Conservation (phyloP, 2,888 invertebrate genomes). For the Cataglyphis rosenhaueri region DNA sequence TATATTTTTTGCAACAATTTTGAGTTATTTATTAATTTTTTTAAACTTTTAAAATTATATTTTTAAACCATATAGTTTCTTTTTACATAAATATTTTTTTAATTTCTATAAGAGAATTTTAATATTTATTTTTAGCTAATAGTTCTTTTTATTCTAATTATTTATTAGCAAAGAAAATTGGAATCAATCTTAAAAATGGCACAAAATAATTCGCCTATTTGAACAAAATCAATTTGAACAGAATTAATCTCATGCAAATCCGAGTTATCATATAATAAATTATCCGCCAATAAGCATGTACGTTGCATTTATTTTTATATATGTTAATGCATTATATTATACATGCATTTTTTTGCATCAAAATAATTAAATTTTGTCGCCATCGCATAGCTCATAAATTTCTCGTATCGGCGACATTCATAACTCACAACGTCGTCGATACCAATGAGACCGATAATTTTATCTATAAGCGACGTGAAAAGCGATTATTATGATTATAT, state of each 20-base stretch:
- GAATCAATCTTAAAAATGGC: not conserved
- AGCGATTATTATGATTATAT: slow-evolving; percentile 17
- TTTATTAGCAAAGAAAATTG: not conserved
- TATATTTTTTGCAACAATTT: not conserved
- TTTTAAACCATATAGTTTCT: not conserved
- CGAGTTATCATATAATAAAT: not conserved
- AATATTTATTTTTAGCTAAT: not conserved
- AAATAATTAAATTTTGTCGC: slow-evolving; percentile 25
- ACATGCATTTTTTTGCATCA: not conserved
- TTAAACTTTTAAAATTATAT: not conserved
- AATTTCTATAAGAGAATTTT: not conserved
- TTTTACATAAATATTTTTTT: not conserved
- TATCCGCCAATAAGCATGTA: not conserved
- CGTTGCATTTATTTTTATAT: not conserved
- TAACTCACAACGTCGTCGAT: not conserved
- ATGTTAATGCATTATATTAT: not conserved
- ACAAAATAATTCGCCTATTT: not conserved
- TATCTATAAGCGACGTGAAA: slow-evolving; percentile 3
- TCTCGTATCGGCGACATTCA: not conserved
- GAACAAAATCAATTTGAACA: not conserved
- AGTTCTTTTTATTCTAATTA: not conserved
- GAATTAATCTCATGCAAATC: not conserved
- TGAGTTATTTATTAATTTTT: not conserved
- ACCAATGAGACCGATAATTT: not conserved
- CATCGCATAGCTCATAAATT: not conserved